Evolutionary conservation across 1,140 invertebrate species (phyloP), one percentile per base, ranked within the genome.

Genomic region (Muscidifurax raptorellus): DNA sequence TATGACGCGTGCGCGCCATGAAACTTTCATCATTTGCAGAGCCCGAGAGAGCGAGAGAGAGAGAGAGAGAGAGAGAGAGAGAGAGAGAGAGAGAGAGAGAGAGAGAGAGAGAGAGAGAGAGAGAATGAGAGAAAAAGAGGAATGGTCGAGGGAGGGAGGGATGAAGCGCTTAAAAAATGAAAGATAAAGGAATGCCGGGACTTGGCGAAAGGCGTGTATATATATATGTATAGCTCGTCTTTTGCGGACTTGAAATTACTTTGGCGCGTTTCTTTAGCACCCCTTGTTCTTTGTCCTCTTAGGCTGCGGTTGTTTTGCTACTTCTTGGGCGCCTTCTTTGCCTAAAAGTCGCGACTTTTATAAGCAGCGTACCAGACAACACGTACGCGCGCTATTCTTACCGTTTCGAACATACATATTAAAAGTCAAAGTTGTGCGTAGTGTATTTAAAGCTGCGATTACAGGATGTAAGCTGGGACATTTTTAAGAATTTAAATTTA

Each of bases 191-290:
- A 80, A 25, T 52, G 47, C 47, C 47, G 47, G 13, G 2, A 18
- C 18, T 4, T 18, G 52, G 10, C 5, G 40, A 67, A 44, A 18
- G 25, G 30, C 10, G 0, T 28, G 52, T n/a, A 59, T 18, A n/a
- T 28, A 44, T 3, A 5, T n/a, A 18, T n/a, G n/a, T 52, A n/a
- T n/a, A n/a, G 22, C 22, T 22, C 52, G 52, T n/a, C 52, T 59
- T 44, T 80, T 67, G 52, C 25, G 64, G 64, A 80, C 64, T 80
- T 44, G 5, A 59, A 69, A 80, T 80, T 69, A 71, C 25, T 71
- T 71, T 47, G 3, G 1, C 5, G 6, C n/a, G 64, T 52, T 52
- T 52, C 47, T 52, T 13, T 18, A 1, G 12, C 47, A 0, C 52
- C 52, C 52, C 52, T 59, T n/a, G 5, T 25, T 64, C 59, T 44